These are phyloP conservation scores for Eurystomus glaucurus DNA, from an alignment of 2,797 vertebrate genomes.

Conservation along the genomic window DNA sequence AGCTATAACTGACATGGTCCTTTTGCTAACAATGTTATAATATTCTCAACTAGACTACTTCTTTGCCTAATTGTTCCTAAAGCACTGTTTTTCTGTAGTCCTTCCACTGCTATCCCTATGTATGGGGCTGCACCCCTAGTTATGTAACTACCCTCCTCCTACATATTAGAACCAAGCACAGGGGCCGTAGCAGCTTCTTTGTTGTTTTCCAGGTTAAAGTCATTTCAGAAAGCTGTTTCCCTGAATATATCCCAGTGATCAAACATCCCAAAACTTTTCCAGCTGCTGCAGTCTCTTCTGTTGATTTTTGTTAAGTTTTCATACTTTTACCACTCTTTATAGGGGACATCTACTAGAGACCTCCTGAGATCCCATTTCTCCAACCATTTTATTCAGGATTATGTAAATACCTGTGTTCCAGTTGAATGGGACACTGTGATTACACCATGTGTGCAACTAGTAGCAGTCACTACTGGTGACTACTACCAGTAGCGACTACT, in stretches of 20 bases:
- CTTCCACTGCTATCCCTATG: not conserved
- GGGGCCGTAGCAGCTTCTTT: not conserved
- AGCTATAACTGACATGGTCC: not conserved
- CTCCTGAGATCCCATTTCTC: not conserved
- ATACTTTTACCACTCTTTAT: not conserved
- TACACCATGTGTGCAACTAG: fast-evolving
- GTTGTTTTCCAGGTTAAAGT: not conserved
- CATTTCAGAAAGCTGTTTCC: not conserved
- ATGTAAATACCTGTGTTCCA: not conserved
- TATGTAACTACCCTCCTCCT: not conserved
- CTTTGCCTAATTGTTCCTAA: not conserved
- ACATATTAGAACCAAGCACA: not conserved
- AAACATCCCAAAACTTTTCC: not conserved
- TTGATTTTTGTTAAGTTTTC: not conserved
- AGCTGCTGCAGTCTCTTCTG: not conserved
- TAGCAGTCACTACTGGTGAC: not conserved
- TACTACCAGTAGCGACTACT: too few species aligned
- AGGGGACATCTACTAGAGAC: not conserved
- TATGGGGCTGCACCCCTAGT: not conserved
- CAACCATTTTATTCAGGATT: not conserved
- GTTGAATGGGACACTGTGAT: not conserved
- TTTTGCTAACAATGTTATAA: not conserved
- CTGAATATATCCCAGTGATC: not conserved
- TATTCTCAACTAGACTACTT: not conserved
- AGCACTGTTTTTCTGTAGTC: not conserved